Evolutionary conservation across 2,113 vertebrate species (phyloP).

Genomic region (Psephotus haematonotus): DNA sequence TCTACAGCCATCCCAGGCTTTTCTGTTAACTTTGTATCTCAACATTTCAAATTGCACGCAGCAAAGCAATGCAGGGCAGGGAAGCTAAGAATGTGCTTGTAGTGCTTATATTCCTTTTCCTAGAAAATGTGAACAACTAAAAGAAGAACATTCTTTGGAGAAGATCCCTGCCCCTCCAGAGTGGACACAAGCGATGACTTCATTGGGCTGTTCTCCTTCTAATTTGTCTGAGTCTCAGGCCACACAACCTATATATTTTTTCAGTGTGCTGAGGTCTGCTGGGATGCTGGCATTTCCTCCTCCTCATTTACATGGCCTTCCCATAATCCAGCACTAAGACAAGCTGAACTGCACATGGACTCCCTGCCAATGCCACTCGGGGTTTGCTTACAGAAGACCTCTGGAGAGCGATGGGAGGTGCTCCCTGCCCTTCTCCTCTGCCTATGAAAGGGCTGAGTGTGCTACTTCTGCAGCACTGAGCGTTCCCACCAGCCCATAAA

Average conservation of each 20-base stretch:
- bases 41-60: background rate
- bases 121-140: slow-evolving; percentile 18
- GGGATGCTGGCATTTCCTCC: slow-evolving; percentile 44
- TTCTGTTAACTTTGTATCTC: background rate
- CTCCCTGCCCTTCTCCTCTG: slow-evolving; percentile 28
- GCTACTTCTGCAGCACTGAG: slow-evolving; percentile 35
- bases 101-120: background rate
- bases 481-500: slow-evolving; percentile 46
- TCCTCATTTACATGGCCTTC: slow-evolving; percentile 54
- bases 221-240: slow-evolving; percentile 31
- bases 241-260: slow-evolving; percentile 49
- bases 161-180: background rate
- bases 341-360: slow-evolving; percentile 32
- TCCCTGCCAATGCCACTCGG: slow-evolving; percentile 6
- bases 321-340: slow-evolving; percentile 22
- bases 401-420: background rate
- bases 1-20: background rate
- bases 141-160: slow-evolving; percentile 24
- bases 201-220: slow-evolving; percentile 37
- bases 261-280: background rate
- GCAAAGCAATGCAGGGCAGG: background rate
- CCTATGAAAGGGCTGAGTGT: slow-evolving; percentile 59
- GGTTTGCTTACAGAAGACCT: slow-evolving; percentile 23
- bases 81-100: background rate
- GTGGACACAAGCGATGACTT: slow-evolving; percentile 34